Conservation (phyloP, 2,113 vertebrate genomes). For the Proteles cristata region DNA sequence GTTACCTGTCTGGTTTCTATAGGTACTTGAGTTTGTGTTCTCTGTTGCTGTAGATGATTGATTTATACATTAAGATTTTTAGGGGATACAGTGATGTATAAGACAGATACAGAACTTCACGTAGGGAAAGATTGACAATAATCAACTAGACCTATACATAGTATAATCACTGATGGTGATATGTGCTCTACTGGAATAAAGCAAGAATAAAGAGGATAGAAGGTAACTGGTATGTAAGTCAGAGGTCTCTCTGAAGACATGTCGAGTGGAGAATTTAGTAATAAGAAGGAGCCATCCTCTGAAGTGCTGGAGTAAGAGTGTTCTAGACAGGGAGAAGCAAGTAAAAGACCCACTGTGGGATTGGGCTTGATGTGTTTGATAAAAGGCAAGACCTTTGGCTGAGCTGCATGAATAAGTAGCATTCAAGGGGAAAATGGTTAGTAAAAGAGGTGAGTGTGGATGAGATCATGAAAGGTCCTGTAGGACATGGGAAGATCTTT, state of each 20-base stretch:
- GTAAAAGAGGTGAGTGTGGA: not conserved
- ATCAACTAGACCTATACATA: not conserved
- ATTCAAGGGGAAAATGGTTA: not conserved
- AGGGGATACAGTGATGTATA: not conserved
- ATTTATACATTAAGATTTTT: not conserved
- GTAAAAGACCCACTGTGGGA: not conserved
- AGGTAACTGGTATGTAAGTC: not conserved
- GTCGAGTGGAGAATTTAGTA: not conserved
- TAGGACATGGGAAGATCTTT: not conserved
- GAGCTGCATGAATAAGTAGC: not conserved
- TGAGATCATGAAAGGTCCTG: not conserved
- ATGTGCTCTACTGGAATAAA: not conserved
- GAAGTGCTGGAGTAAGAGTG: not conserved
- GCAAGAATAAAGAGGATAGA: not conserved
- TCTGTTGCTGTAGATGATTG: not conserved
- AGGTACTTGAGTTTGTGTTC: not conserved
- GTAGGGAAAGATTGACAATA: not conserved
- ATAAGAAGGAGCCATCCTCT: not conserved
- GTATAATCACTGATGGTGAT: not conserved
- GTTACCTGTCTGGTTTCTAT: not conserved
- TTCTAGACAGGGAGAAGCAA: not conserved
- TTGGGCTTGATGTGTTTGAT: not conserved
- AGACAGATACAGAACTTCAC: not conserved
- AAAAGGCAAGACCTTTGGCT: not conserved
- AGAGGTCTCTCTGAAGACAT: not conserved